Evolutionary conservation across 2,797 vertebrate genomes (phyloP), one percentile per base, ranked within the genome.

Genomic region (Novumbra hubbsi): DNA sequence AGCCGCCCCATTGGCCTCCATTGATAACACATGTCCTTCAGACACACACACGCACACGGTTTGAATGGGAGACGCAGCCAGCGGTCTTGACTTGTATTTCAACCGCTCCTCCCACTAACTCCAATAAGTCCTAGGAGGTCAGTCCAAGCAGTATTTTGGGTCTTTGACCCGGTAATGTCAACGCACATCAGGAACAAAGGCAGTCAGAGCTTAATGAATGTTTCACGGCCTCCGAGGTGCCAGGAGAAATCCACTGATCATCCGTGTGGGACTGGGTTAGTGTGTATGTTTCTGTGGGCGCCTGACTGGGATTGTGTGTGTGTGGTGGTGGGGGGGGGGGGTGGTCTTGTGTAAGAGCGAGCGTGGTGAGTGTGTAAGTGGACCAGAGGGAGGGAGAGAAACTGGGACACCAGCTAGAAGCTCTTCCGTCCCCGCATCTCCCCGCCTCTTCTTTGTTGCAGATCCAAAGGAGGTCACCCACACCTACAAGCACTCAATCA

Each of bases 401-500:
- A 87, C 80, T 91, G 82, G 90, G 85, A 87, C 71, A 68, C 75
- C 76, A 81, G 77, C 50, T 65, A 84, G 63, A 73, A 79, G 79
- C 78, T 79, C 76, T 76, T 21, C 81, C 82, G 70, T 15, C 76
- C 83, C 81, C 81, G 76, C 70, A 9, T 79, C 74, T 77, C 17
- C 81, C 81, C 71, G 15, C 76, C 84, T 81, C 81, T 76, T 70
- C 70, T 75, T 75, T 78, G 78, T 82, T 84, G 80, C 81, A 4
- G 80, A 88, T 86, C 81, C 81, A 80, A 93, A 92, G 85, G 90
- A 92, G 92, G 90, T 93, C 92, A 93, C 90, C 89, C 83, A 87
- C 85, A 90, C 91, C 91, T 92, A 90, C 79, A 32, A 92, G 91
- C 87, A 76, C 84, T 92, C 88, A 87, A 91, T 92, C 88, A 91